Percentiles rank a stretch among this genome's conserved stretches.
Evolutionary conservation across 2,888 invertebrate species (phyloP).

Genomic region (Yponomeuta malinellus): DNA sequence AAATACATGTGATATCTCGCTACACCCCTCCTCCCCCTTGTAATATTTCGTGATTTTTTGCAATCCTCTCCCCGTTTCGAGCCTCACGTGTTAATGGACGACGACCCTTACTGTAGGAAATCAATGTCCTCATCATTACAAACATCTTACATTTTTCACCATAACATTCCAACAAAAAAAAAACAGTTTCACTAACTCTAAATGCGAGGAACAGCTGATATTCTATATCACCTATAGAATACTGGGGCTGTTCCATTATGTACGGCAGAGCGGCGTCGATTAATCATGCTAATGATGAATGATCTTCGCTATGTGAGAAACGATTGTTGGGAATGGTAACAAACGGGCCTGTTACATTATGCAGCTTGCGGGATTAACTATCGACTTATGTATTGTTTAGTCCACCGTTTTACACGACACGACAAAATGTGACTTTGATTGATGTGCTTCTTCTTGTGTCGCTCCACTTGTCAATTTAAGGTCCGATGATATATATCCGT

Average conservation of each 20-base stretch:
- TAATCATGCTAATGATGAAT: neutral
- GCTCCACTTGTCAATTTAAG: too few relatives aligned
- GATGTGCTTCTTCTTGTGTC: neutral
- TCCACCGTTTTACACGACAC: neutral
- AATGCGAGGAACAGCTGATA: neutral
- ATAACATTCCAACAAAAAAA: too few relatives aligned
- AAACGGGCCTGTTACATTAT: neutral
- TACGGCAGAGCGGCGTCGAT: neutral
- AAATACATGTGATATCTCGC: too few relatives aligned
- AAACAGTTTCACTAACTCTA: too few relatives aligned
- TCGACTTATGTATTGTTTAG: neutral
- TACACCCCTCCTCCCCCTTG: too few relatives aligned
- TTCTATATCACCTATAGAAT: neutral
- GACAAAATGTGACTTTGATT: neutral
- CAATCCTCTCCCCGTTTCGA: too few relatives aligned
- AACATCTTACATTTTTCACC: too few relatives aligned
- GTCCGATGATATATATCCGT: too few relatives aligned
- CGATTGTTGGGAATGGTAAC: neutral
- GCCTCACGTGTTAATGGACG: too few relatives aligned
- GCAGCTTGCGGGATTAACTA: slow-evolving; percentile 1
- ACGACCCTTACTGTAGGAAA: too few relatives aligned
- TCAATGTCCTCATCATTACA: too few relatives aligned
- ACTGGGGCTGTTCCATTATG: neutral
- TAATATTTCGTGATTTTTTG: too few relatives aligned
- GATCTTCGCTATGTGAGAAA: slow-evolving; percentile 2